Conservation (phyloP, 2,888 invertebrate genomes). For the Melinaea marsaeus region DNA sequence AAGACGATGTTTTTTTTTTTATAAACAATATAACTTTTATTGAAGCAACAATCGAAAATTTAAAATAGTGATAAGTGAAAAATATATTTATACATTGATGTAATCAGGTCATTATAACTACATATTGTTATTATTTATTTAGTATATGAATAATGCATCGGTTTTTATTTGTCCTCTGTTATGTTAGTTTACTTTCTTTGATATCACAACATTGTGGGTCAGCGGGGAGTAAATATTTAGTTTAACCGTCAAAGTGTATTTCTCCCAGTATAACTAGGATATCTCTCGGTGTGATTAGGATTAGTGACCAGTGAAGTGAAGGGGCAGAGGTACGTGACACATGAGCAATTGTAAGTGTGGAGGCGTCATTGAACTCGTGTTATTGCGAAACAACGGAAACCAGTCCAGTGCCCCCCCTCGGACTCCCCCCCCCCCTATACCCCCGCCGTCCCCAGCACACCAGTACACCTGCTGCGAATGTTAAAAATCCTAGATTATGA, state of each 20-base stretch:
- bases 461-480: conserved; percentile 72
- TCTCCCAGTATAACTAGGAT: background rate
- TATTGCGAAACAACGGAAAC: conserved; percentile 78
- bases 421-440: conserved; percentile 34
- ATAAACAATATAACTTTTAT: too few relatives aligned
- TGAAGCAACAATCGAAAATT: background rate
- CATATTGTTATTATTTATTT: conserved; percentile 58
- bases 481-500: conserved; percentile 75
- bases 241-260: conserved; percentile 8
- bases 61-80: background rate
- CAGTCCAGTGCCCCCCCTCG: conserved; percentile 56
- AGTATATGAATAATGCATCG: conserved; percentile 64
- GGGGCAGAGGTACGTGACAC: conserved; percentile 65
- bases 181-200: conserved; percentile 66
- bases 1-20: too few relatives aligned
- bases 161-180: conserved; percentile 27
- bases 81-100: conserved; percentile 15
- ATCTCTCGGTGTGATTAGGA: conserved; percentile 28
- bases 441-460: conserved; percentile 34
- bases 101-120: conserved; percentile 67
- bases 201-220: conserved; percentile 65
- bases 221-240: conserved; percentile 56
- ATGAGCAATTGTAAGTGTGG: conserved; percentile 66
- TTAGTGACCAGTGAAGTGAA: conserved; percentile 46
- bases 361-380: conserved; percentile 74